A percentile compares a stretch with the other conserved stretches of the same genome.
These are phyloP conservation scores for Leptinotarsa tumamoca DNA, from an alignment of 2,888 invertebrate species.

Conservation along the genomic window DNA sequence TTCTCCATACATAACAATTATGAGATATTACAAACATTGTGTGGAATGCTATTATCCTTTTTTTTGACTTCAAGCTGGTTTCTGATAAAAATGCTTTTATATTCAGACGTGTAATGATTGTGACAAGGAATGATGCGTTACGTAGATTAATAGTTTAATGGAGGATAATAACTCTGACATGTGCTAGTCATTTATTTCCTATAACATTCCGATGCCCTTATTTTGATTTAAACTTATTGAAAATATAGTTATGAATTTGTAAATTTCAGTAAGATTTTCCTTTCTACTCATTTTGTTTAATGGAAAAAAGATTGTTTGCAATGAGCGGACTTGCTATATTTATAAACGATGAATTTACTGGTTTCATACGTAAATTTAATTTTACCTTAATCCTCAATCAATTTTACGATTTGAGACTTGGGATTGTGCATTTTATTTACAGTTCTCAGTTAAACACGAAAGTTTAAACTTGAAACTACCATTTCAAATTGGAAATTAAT, in stretches of 20 bases:
- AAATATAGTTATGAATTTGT: background rate
- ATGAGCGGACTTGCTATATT: too few relatives aligned
- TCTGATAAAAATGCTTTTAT: slow-evolving; percentile 40
- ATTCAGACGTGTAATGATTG: slow-evolving; percentile 32
- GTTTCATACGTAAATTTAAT: too few relatives aligned
- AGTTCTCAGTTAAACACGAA: too few relatives aligned
- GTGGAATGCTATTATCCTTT: slow-evolving; percentile 55
- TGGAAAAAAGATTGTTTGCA: background rate
- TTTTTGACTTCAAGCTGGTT: slow-evolving; percentile 39
- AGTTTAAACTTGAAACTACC: too few relatives aligned
- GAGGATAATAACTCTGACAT: slow-evolving; percentile 35
- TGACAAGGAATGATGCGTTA: slow-evolving; percentile 40
- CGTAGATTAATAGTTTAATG: slow-evolving; percentile 41
- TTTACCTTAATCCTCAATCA: too few relatives aligned
- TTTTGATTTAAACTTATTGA: background rate
- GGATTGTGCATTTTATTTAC: too few relatives aligned
- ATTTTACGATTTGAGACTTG: too few relatives aligned
- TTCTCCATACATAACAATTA: slow-evolving; percentile 57
- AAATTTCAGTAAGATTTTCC: background rate
- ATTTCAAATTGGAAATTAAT: too few relatives aligned
- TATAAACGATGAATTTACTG: too few relatives aligned
- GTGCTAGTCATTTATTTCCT: slow-evolving; percentile 27
- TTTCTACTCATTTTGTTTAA: background rate
- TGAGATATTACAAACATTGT: slow-evolving; percentile 58
- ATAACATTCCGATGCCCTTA: background rate